Conservation (phyloP, 2,113 vertebrate species). For the Australoheros scitulus region DNA sequence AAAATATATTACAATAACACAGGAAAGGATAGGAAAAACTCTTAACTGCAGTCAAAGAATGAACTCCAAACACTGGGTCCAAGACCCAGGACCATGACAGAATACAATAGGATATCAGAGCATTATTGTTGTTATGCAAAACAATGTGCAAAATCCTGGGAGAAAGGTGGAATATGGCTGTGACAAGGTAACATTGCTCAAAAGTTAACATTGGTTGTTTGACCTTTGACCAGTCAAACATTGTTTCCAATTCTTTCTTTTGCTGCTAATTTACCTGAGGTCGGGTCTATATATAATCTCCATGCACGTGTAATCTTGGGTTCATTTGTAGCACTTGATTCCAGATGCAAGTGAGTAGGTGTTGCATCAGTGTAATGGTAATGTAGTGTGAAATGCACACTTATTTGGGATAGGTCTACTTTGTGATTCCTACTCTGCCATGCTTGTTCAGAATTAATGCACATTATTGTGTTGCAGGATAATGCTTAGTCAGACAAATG, state of each 20-base stretch:
- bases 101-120: background rate
- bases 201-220: too few relatives aligned
- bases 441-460: constrained; percentile 42
- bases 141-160: background rate
- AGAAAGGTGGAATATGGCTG: background rate
- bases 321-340: constrained; percentile 22
- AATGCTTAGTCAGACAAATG: constrained; percentile 48
- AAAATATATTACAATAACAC: too few relatives aligned
- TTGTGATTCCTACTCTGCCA: background rate
- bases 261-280: background rate
- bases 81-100: too few relatives aligned
- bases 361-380: constrained; percentile 31
- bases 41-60: too few relatives aligned
- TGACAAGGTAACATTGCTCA: background rate
- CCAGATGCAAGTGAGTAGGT: constrained; percentile 5
- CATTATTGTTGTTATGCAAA: background rate
- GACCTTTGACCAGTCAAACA: background rate
- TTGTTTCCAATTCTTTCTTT: background rate
- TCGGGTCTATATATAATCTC: background rate
- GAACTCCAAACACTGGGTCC: too few relatives aligned
- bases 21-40: too few relatives aligned
- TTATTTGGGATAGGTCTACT: constrained; percentile 26
- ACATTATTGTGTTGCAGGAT: constrained; percentile 11
- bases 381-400: constrained; percentile 51
- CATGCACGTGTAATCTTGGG: background rate